These are phyloP conservation scores for Probaryconus sp. DNA, from an alignment of 1,140 invertebrate genomes.

Conservation along the genomic window DNA sequence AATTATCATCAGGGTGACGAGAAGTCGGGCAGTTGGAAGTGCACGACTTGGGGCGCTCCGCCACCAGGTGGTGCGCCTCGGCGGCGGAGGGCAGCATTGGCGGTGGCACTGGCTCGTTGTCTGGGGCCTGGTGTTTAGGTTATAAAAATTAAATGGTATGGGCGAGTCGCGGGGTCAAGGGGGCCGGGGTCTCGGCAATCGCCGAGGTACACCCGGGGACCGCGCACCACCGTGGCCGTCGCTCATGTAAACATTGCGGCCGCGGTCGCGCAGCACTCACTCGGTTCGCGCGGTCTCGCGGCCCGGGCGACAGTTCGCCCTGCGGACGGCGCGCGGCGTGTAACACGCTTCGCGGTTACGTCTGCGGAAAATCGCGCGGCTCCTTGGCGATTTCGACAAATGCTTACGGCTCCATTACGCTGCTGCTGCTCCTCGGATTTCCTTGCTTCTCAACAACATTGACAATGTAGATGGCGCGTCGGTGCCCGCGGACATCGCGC, in stretches of 20 bases:
- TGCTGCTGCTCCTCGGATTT: conserved; percentile 61
- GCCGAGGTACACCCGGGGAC: too few relatives aligned
- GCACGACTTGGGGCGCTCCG: too few relatives aligned
- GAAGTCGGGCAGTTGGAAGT: too few relatives aligned
- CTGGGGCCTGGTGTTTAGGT: too few relatives aligned
- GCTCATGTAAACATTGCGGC: conserved; percentile 77
- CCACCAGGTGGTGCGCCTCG: too few relatives aligned
- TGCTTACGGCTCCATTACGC: conserved; percentile 78
- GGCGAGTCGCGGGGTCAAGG: conserved; percentile 3
- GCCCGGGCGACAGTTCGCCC: not conserved
- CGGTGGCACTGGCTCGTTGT: too few relatives aligned
- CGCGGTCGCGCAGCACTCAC: conserved; percentile 28
- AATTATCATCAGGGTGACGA: too few relatives aligned
- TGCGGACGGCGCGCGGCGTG: conserved; percentile 4
- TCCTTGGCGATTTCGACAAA: conserved; percentile 52
- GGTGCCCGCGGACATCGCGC: conserved; percentile 62
- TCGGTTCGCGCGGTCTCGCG: not conserved
- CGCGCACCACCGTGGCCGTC: conserved; percentile 63
- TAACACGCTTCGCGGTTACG: not conserved
- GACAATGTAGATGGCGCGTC: conserved; percentile 84
- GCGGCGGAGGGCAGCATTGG: too few relatives aligned
- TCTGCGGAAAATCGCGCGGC: conserved; percentile 9
- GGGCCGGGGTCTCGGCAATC: conserved; percentile 50
- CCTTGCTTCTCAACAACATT: conserved; percentile 81
- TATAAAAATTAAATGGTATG: too few relatives aligned